Evolutionary conservation across 1,140 invertebrate species (phyloP), one percentile per base, ranked within the genome.

Genomic region (Ostrea edulis): DNA sequence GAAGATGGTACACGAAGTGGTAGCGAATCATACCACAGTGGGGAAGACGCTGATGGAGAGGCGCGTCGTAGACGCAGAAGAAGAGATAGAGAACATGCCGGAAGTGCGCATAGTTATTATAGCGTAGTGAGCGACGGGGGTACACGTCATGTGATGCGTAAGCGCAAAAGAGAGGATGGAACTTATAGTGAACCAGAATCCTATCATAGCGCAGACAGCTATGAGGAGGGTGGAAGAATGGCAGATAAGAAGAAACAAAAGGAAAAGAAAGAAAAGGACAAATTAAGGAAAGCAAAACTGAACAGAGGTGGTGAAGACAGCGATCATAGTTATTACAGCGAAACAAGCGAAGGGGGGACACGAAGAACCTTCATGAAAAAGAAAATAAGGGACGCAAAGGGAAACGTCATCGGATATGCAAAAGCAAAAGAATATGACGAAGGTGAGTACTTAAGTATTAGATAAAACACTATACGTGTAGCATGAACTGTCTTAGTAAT

Each of bases 271-370:
- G 88, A 84, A 89, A 82, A 52, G 22, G 89, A 89, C 83, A 88
- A 88, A 17, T 88, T 86, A 62, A 88, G 82, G 84, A 92, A 93
- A 87, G 90, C 89, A 85, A 92, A 92, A 82, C 88, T 90, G 14
- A 81, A 90, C 44, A 85, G 92, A 71, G 91, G 93, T 54, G 93
- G 93, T 0, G 91, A 91, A 84, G 94, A 93, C 65, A 94, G 94
- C 87, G 94, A 94, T 3, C 91, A 95, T 88, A 94, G 94, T 88
- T 94, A 94, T 88, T 92, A 88, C 54, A 94, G 94, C 89, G 94
- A 94, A 65, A 90, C 93, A 0, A 94, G 93, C 87, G 94, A 91
- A 22, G 94, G 94, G 22, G 94, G 94, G 5, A 95, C 94, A 5
- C 68, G 88, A 25, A 86, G 84, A 14, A 88, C 88, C 8, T 92